Evolutionary conservation across 2,113 vertebrate species (phyloP).

Genomic region (Tragulus kanchil): DNA sequence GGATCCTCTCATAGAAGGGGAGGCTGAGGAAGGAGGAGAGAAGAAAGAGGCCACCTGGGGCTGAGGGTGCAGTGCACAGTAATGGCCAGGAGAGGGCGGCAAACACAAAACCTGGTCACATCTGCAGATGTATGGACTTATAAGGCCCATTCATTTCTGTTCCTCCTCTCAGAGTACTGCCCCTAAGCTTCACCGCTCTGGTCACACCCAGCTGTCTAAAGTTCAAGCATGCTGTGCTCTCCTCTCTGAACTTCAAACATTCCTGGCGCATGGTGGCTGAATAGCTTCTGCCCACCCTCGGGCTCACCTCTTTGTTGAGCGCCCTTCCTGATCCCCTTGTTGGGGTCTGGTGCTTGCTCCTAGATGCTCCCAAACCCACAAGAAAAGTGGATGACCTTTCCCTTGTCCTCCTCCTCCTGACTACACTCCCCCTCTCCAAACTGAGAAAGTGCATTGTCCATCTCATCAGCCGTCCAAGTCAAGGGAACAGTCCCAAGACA

Average conservation of each 20-base stretch:
- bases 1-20: constrained; percentile 98
- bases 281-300: neutral
- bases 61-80: constrained; percentile 15
- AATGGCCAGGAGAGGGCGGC: constrained; percentile 84
- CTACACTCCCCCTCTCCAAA: neutral
- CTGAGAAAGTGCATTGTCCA: neutral
- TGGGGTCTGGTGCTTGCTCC: too few relatives aligned
- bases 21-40: constrained; percentile 88
- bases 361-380: neutral
- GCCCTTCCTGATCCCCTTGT: neutral
- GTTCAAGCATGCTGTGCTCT: neutral
- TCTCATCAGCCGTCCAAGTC: neutral
- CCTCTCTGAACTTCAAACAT: neutral
- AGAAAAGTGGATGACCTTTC: neutral
- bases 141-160: accelerated
- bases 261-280: too few relatives aligned
- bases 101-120: constrained; percentile 68
- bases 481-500: neutral
- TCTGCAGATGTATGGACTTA: too few relatives aligned
- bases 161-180: neutral
- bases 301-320: neutral
- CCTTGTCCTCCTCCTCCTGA: neutral
- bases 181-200: neutral
- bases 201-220: too few relatives aligned
- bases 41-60: accelerated